A percentile compares a stretch with the other conserved stretches of the same genome.
These are phyloP conservation scores for Drosophila sp. DNA, from an alignment of 1,140 invertebrate species.

Conservation along the genomic window DNA sequence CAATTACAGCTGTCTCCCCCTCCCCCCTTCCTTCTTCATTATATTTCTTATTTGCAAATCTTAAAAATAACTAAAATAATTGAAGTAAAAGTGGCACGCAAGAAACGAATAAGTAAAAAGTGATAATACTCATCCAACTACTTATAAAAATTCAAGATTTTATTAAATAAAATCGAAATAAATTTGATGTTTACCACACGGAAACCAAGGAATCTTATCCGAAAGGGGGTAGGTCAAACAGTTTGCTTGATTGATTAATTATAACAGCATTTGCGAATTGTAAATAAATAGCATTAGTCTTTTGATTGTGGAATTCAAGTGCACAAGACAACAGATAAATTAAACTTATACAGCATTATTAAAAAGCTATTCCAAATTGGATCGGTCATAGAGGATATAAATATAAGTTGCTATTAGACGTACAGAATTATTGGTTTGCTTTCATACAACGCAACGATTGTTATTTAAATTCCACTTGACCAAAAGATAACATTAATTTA, in stretches of 20 bases:
- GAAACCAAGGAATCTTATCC: conserved; percentile 4
- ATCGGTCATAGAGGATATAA: neutral
- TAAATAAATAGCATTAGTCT: conserved; percentile 42
- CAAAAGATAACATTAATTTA: conserved; percentile 29
- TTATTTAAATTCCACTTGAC: conserved; percentile 36
- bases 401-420: conserved; percentile 17
- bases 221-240: neutral
- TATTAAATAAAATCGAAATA: conserved; percentile 24
- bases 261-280: conserved; percentile 13
- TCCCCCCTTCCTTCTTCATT: too few species aligned
- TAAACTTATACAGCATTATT: neutral
- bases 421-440: conserved; percentile 16
- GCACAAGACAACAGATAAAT: conserved; percentile 33
- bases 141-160: conserved; percentile 32
- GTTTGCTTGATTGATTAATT: conserved; percentile 24
- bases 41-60: conserved; percentile 20
- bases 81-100: conserved; percentile 7
- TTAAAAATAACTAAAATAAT: conserved; percentile 30
- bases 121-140: conserved; percentile 57
- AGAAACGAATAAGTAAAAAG: conserved; percentile 50
- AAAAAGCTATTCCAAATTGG: conserved; percentile 12
- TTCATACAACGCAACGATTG: conserved; percentile 32
- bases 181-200: conserved; percentile 13
- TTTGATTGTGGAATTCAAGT: conserved; percentile 21
- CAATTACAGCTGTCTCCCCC: neutral